Evolutionary conservation across 2,113 vertebrate species (phyloP), one percentile per base, ranked within the genome.

Genomic region (Trogon melanurus): DNA sequence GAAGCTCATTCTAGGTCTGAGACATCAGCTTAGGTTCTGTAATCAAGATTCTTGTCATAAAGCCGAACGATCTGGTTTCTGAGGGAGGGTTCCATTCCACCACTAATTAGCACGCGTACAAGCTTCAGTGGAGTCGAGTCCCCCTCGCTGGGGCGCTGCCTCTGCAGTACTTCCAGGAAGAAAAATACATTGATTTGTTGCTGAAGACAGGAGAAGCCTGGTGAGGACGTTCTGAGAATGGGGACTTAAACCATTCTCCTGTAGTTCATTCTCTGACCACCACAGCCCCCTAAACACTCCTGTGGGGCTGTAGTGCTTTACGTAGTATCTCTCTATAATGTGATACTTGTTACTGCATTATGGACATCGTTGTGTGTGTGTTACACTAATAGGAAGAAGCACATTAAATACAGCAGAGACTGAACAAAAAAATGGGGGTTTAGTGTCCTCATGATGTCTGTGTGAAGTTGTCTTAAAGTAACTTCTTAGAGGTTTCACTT

Each of bases 361-460:
- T 44, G 57, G 96, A 38, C 78, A 53, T 50, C 0, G 2, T 62
- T 4, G 22, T 54, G 89, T 12, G 3, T 1, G 19, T n/a, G 57
- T 89, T 78, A 86, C 80, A 61, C 60, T 56, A 64, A 54, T 45
- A 80, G 41, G 41, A 41, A 41, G 79, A 83, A 83, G 86, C 88
- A 90, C 78, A 65, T 85, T 82, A 95, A 88, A 89, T 72, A 84
- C 75, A 93, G 79, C 67, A 88, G 78, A 97, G 76, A 89, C 80
- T 80, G 64, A 90, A 92, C 64, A 88, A 94, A 91, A 96, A 96
- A 91, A 89, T 16, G 34, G 64, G 94, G 30, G 85, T 97, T 97
- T 64, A 69, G 13, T 91, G 58, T 88, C 95, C 80, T 91, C 61
- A 4, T 53, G 50, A 22, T 83, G 60, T 45, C 92, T 73, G 82